These are phyloP conservation scores for Lonchura striata DNA, from an alignment of 2,113 vertebrate genomes.

Conservation along the genomic window DNA sequence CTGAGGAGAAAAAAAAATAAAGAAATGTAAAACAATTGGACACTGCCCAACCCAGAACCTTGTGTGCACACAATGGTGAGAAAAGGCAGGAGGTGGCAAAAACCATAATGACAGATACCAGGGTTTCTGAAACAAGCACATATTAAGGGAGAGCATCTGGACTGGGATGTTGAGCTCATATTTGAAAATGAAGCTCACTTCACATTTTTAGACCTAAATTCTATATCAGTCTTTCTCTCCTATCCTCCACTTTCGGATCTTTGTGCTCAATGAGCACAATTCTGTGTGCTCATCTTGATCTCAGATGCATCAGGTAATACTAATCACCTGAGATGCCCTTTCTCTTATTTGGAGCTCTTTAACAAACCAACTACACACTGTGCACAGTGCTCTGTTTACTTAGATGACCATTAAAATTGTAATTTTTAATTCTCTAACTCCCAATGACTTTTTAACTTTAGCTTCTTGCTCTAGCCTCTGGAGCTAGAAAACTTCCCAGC, in stretches of 20 bases:
- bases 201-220: neutral
- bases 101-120: neutral
- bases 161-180: neutral
- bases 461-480: neutral
- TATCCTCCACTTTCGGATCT: neutral
- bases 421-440: neutral
- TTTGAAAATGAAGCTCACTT: neutral
- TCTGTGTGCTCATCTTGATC: neutral
- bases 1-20: conserved; percentile 72
- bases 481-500: neutral
- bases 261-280: neutral
- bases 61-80: neutral
- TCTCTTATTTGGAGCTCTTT: neutral
- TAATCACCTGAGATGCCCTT: neutral
- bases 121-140: neutral
- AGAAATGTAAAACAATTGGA: neutral
- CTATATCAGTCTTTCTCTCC: neutral
- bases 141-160: neutral
- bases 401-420: neutral
- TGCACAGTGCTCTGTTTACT: neutral
- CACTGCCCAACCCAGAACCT: neutral
- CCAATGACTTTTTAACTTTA: neutral
- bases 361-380: neutral
- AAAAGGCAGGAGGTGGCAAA: neutral
- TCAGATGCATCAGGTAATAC: neutral